Base-by-base conservation (phyloP, 1,140 invertebrate species). In the Caerostris darwini region DNA sequence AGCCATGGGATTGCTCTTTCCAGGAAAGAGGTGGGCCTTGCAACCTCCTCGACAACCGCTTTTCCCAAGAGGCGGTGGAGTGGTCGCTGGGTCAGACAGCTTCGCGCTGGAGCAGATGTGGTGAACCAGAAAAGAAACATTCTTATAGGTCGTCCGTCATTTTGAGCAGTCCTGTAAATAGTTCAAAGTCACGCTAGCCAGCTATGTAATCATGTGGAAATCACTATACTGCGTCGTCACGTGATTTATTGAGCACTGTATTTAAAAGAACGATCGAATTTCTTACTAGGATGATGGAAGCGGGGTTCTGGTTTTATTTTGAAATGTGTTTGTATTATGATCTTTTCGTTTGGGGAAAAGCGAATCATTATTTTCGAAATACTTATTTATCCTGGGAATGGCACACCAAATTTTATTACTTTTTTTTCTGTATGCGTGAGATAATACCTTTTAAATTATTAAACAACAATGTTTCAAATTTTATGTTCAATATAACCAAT, bases 171-270 rank as follows among this genome's bases (percentile, higher is more conserved):
- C 69, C 14, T 8, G 69, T 59, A 90, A 90, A 90, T 81, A 69
- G 89, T 14, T 19, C 69, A 19, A 90, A 90, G 89, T 90, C 89
- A 90, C 89, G 89, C 89, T 90, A 90, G 54, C 57, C 58, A 7
- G 50, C 50, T 58, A n/a, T 53, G 69, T 90, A 90, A 90, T 90
- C 89, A 90, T 69, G 57, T 90, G 57, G 89, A 81, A 90, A 90
- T 90, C n/a, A 14, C 89, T 69, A 90, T 34, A 90, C 87, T 19
- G 12, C 54, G 69, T 90, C 69, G 12, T n/a, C 67, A 59, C 56
- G 57, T 81, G 89, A 90, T 81, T 90, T 90, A 90, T 81, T 34
- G 69, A 77, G 14, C 34, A 7, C 58, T n/a, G 12, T 59, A 58
- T 90, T 89, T 89, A 64, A 67, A 64, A 69, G 53, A 69, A 71